A percentile compares a stretch with the other conserved stretches of the same genome.
Conservation (phyloP, 2,113 vertebrate genomes). For the Cephalopterus ornatus region DNA sequence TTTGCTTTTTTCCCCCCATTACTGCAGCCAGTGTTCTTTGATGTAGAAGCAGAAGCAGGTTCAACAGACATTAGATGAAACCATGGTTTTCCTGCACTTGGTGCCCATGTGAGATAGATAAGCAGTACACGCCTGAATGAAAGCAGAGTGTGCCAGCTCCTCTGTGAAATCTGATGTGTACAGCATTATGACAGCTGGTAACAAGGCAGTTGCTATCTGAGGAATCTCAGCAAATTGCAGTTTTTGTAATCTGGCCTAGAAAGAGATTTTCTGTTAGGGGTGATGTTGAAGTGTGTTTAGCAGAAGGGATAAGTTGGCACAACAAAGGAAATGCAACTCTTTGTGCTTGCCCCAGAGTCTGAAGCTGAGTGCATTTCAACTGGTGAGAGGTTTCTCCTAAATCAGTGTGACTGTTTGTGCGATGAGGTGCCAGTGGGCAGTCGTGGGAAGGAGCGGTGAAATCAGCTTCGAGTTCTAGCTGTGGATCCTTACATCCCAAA, state of each 20-base stretch:
- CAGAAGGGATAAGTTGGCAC: neutral
- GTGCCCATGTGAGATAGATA: neutral
- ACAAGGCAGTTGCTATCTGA: neutral
- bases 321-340: neutral
- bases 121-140: neutral
- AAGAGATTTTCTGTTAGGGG: neutral
- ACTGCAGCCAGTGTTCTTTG: neutral
- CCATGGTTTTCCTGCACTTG: neutral
- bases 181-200: neutral
- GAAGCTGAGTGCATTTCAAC: neutral
- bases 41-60: neutral
- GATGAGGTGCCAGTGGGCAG: neutral
- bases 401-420: neutral
- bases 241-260: neutral
- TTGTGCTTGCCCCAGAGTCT: neutral
- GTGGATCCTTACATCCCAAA: neutral
- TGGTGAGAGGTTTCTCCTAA: neutral
- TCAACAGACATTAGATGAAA: neutral
- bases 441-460: neutral
- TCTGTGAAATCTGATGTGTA: neutral
- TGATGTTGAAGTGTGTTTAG: neutral
- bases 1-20: neutral
- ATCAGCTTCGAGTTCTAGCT: accelerated
- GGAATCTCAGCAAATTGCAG: neutral
- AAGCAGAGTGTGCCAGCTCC: neutral